A percentile compares a stretch with the other conserved stretches of the same genome.
phyloP scores from a whole-genome alignment of 2,113 vertebrate species.

The Nycticryphes semicollaris region DNA sequence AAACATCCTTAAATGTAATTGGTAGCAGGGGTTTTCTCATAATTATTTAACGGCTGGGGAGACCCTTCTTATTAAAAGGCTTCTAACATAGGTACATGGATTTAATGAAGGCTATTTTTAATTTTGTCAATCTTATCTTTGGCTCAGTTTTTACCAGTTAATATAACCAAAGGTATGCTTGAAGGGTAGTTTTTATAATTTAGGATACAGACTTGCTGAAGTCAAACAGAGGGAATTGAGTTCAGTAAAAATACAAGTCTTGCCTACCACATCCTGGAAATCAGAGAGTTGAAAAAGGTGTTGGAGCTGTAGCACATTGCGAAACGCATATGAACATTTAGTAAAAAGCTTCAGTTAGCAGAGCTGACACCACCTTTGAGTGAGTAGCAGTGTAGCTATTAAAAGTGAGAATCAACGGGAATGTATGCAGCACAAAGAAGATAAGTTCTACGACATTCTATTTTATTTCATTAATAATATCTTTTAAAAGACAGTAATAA shows the following conservation, averaged over 20 bases:
- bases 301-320: neutral
- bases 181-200: neutral
- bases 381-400: neutral
- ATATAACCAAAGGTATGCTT: neutral
- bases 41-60: neutral
- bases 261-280: neutral
- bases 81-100: neutral
- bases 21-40: neutral
- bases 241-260: neutral
- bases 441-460: neutral
- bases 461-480: neutral
- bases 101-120: neutral
- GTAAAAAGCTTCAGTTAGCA: neutral
- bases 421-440: neutral
- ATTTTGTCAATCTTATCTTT: neutral
- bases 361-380: neutral
- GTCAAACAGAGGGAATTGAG: neutral
- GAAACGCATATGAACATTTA: neutral
- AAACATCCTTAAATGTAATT: neutral
- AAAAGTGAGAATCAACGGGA: neutral
- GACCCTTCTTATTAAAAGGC: neutral
- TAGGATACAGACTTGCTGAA: neutral
- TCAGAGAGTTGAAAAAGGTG: neutral
- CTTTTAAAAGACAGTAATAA: neutral
- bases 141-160: neutral